Conservation (phyloP, 2,797 vertebrate genomes). For the Sandelia bainsii region DNA sequence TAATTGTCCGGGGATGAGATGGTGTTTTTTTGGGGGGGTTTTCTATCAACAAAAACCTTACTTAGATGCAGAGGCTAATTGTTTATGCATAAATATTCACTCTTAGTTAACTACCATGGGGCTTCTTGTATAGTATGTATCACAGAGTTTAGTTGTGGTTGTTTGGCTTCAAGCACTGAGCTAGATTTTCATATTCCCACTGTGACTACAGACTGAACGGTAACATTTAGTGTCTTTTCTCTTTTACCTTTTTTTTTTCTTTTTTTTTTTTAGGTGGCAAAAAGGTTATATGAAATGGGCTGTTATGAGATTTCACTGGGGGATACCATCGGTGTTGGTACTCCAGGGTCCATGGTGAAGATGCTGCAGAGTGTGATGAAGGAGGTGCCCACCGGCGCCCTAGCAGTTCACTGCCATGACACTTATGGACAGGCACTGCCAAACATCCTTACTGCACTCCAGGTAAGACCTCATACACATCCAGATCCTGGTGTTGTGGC, state of each 20-base stretch:
- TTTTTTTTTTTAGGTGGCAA: conserved; percentile 86
- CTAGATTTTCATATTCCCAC: too few relatives aligned
- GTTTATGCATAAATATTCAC: too few relatives aligned
- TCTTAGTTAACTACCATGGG: too few relatives aligned
- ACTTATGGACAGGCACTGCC: conserved; percentile 95
- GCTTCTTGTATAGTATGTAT: too few relatives aligned
- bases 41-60: too few relatives aligned
- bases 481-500: background rate
- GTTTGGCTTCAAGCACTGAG: too few relatives aligned
- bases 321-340: conserved; percentile 93
- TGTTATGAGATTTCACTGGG: conserved; percentile 96
- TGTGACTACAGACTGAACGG: too few relatives aligned
- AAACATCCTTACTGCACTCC: conserved; percentile 94
- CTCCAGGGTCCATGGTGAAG: conserved; percentile 90
- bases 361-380: conserved; percentile 92
- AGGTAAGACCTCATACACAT: conserved; percentile 84
- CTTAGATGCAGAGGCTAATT: too few relatives aligned
- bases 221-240: background rate
- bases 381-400: conserved; percentile 87
- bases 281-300: conserved; percentile 91
- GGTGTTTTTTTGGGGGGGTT: too few relatives aligned
- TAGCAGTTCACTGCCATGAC: conserved; percentile 96
- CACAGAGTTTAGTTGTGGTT: too few relatives aligned
- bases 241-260: background rate
- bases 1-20: too few relatives aligned